Conservation (phyloP, 2,888 invertebrate genomes). For the Drosophila mulleri region DNA sequence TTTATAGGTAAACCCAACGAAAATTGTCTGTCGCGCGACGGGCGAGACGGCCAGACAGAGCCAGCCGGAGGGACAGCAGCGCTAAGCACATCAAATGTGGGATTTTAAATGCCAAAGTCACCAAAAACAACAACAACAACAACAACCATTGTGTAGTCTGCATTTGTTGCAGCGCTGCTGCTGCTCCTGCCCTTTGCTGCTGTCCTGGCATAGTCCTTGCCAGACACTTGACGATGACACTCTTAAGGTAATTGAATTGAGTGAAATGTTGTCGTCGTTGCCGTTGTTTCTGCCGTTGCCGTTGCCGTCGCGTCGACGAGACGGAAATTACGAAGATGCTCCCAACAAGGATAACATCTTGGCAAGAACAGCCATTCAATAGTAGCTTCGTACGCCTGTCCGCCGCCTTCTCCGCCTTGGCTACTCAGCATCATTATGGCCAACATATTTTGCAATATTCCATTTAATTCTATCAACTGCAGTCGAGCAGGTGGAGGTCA, state of each 20-base stretch:
- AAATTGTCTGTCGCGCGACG: slow-evolving; percentile 71
- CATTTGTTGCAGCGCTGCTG: slow-evolving; percentile 23
- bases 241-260: slow-evolving; percentile 84
- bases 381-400: slow-evolving; percentile 53
- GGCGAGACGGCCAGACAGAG: slow-evolving; percentile 31
- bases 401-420: slow-evolving; percentile 10
- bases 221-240: slow-evolving; percentile 78
- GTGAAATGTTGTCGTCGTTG: slow-evolving; percentile 74
- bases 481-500: slow-evolving; percentile 41
- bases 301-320: slow-evolving; percentile 63
- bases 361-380: slow-evolving; percentile 73
- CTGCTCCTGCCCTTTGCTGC: neutral
- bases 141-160: slow-evolving; percentile 26
- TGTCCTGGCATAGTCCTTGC: slow-evolving; percentile 20
- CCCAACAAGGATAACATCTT: slow-evolving; percentile 44
- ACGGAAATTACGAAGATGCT: slow-evolving; percentile 69
- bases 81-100: slow-evolving; percentile 80
- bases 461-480: slow-evolving; percentile 73
- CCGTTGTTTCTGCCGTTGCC: slow-evolving; percentile 20
- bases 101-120: slow-evolving; percentile 78
- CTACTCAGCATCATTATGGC: slow-evolving; percentile 61
- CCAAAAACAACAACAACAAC: slow-evolving; percentile 30
- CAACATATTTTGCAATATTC: slow-evolving; percentile 78
- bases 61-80: slow-evolving; percentile 27
- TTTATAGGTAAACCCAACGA: slow-evolving; percentile 79